Evolutionary conservation across 2,888 invertebrate species (phyloP).

Genomic region (Plusia festucae): DNA sequence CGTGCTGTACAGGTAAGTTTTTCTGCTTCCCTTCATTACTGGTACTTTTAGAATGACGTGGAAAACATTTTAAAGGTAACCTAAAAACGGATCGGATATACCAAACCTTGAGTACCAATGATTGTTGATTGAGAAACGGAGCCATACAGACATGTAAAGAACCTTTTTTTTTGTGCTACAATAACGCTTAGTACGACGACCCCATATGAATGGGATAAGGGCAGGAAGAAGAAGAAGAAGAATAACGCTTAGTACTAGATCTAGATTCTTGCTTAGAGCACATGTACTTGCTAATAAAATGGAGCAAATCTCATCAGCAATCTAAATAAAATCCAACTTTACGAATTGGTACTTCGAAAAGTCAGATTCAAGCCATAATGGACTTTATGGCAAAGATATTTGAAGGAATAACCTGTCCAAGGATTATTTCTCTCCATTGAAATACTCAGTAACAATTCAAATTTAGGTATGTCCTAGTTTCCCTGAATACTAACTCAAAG

Average conservation of each 20-base stretch:
- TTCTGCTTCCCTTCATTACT: conserved; percentile 15
- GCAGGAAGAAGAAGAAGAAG: too few relatives aligned
- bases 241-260: too few relatives aligned
- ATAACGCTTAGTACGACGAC: too few relatives aligned
- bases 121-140: neutral
- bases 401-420: too few relatives aligned
- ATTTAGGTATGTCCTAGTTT: neutral
- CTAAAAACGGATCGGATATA: conserved; percentile 18
- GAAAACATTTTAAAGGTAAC: conserved; percentile 21
- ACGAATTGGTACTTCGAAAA: too few relatives aligned
- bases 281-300: too few relatives aligned
- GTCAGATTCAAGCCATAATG: neutral
- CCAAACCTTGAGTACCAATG: conserved; percentile 6
- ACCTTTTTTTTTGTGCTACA: too few relatives aligned
- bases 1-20: neutral
- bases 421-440: neutral
- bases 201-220: too few relatives aligned
- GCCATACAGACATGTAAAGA: too few relatives aligned
- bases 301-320: too few relatives aligned
- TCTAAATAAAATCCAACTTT: too few relatives aligned
- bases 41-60: conserved; percentile 39
- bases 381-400: neutral
- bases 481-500: neutral
- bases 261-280: too few relatives aligned
- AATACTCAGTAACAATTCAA: neutral